phyloP scores from a whole-genome alignment of 2,888 invertebrate genomes.

The Bibio marci region DNA sequence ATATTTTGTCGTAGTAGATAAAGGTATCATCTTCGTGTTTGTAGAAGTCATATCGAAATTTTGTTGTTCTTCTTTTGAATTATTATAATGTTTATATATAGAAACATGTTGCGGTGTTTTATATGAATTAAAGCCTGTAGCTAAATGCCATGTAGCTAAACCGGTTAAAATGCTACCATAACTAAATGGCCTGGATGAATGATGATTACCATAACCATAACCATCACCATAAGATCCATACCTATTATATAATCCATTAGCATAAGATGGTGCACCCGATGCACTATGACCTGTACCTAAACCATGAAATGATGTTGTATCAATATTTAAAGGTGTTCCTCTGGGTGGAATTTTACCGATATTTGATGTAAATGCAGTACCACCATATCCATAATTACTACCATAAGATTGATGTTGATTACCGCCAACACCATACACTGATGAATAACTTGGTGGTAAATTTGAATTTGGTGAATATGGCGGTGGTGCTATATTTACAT shows the following conservation, averaged over 20 bases:
- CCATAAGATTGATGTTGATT: background rate
- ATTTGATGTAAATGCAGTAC: background rate
- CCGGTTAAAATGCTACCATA: slow-evolving; percentile 1
- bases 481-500: background rate
- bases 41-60: too few relatives aligned
- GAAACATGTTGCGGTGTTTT: background rate
- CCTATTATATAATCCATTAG: background rate
- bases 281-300: background rate
- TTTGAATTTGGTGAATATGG: background rate
- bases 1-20: too few relatives aligned
- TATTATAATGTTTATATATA: too few relatives aligned
- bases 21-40: too few relatives aligned
- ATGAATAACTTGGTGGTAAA: slow-evolving; percentile 1
- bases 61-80: too few relatives aligned
- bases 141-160: background rate
- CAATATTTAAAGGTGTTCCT: background rate
- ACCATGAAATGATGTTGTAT: background rate
- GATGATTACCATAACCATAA: background rate
- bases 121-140: background rate
- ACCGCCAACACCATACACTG: background rate
- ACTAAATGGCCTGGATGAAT: background rate
- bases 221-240: background rate
- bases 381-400: background rate
- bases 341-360: slow-evolving; percentile 1
- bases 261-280: background rate